A percentile compares a stretch with the other conserved stretches of the same genome.
Evolutionary conservation across 2,888 invertebrate genomes (phyloP).

Genomic region (Lasius platythorax): DNA sequence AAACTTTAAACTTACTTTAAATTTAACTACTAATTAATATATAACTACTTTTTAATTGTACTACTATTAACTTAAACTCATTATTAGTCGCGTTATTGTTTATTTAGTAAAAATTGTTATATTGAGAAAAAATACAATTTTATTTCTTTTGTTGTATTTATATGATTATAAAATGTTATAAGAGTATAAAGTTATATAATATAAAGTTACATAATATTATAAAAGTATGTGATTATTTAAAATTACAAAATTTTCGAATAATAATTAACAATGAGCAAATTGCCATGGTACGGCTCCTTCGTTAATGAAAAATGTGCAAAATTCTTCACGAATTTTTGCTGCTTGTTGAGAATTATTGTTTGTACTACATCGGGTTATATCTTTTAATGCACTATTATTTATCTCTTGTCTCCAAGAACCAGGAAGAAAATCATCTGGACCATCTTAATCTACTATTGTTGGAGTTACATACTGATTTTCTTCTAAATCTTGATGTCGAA

Average conservation of each 20-base stretch:
- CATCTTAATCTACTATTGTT: constrained; percentile 5
- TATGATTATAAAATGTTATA: too few relatives aligned
- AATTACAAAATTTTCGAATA: not conserved
- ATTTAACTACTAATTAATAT: too few relatives aligned
- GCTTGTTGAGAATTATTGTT: not conserved
- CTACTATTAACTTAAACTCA: too few relatives aligned
- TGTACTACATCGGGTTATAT: not conserved
- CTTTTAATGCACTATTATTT: not conserved
- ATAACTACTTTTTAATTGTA: too few relatives aligned
- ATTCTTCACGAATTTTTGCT: not conserved
- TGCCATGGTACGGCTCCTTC: not conserved
- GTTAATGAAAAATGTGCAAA: not conserved
- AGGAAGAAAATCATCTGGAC: not conserved
- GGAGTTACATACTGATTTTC: not conserved
- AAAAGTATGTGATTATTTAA: not conserved
- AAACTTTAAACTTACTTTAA: too few relatives aligned
- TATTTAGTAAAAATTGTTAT: too few relatives aligned
- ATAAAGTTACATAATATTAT: too few relatives aligned
- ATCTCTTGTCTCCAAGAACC: not conserved
- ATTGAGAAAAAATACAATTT: too few relatives aligned
- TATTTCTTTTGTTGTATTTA: too few relatives aligned
- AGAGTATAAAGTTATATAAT: too few relatives aligned
- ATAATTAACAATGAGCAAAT: not conserved
- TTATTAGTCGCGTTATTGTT: too few relatives aligned
- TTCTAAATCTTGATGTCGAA: constrained; percentile 3